These are phyloP conservation scores for Eutrigla gurnardus DNA, from an alignment of 2,797 vertebrate genomes.

Conservation along the genomic window DNA sequence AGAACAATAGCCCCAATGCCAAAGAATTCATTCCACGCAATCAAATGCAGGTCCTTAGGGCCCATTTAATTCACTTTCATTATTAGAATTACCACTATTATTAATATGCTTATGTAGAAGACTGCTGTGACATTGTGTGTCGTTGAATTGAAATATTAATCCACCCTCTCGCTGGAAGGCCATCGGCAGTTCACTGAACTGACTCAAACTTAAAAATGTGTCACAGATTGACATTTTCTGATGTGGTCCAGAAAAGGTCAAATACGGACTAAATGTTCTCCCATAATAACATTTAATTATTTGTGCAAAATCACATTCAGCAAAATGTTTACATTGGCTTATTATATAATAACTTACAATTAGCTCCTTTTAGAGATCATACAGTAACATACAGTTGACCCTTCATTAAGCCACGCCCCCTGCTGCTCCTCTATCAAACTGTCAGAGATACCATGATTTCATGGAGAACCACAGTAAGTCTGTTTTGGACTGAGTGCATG, in stretches of 20 bases:
- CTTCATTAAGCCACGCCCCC: too few relatives aligned
- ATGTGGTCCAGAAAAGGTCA: neutral
- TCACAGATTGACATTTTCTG: slow-evolving; percentile 8
- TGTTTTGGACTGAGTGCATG: too few relatives aligned
- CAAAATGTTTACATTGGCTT: neutral
- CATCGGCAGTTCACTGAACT: neutral
- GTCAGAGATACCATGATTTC: too few relatives aligned
- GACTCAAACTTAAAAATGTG: slow-evolving; percentile 12
- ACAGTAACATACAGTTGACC: too few relatives aligned
- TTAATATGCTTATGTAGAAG: slow-evolving; percentile 72
- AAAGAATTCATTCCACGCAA: slow-evolving; percentile 80
- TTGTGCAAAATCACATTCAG: neutral
- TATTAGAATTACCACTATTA: slow-evolving; percentile 81
- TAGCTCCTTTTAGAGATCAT: neutral
- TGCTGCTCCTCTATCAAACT: too few relatives aligned
- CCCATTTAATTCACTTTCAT: slow-evolving; percentile 79
- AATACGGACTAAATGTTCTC: neutral
- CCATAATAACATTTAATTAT: neutral
- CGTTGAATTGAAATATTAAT: slow-evolving; percentile 66
- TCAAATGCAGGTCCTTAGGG: slow-evolving; percentile 76
- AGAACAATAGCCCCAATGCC: slow-evolving; percentile 74
- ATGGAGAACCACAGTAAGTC: too few relatives aligned
- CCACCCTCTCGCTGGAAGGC: slow-evolving; percentile 22
- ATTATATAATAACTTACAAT: neutral
- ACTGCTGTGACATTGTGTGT: slow-evolving; percentile 42